Base-by-base conservation (phyloP, 2,888 invertebrate genomes). In the Eupithecia dodoneata region DNA sequence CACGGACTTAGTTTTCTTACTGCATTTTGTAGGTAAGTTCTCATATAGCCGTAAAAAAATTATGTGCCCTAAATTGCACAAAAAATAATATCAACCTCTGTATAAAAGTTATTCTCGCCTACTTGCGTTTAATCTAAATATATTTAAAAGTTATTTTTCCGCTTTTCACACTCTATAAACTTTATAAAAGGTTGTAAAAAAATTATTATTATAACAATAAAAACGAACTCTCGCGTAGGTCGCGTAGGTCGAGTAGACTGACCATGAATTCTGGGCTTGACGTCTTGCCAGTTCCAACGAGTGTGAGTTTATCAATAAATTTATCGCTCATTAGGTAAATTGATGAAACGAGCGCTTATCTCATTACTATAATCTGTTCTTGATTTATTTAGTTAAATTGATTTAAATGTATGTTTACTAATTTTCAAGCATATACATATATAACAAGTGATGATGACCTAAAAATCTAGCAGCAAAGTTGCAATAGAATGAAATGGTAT, bases 91-190 rank as follows among this genome's bases (percentile, higher is more conserved):
- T 63, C 4, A 4, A 63, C 9, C 63, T 30, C 30, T 10, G 4
- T 4, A 44, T 45, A 45, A 49, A 73, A 49, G 15, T 67, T 52
- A 12, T 12, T 44, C 1, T 30, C 7, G 13, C 12, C 66, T 66
- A 45, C 15, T 44, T n/a, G n/a, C 18, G n/a, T 9, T 67, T 67
- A n/a, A 30, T 66, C 6, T 4, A 66, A 41, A 66, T 66, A 70
- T 10, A 69, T 45, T 47, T 5, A 13, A 70, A 30, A 49, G 42
- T 42, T 47, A 47, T 47, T 77, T 80, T 77, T 79, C 67, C 72
- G 76, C 80, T 82, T 81, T 81, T 81, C 77, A 74, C 81, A 79
- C 77, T 77, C 45, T 73, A 73, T 79, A 79, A 81, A 80, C 75
- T 75, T 75, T 9, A 63, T 75, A 76, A 76, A 76, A 81, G 76